Evolutionary conservation across 1,140 invertebrate species (phyloP), one percentile per base, ranked within the genome.

Genomic region (Leguminivora glycinivorella): DNA sequence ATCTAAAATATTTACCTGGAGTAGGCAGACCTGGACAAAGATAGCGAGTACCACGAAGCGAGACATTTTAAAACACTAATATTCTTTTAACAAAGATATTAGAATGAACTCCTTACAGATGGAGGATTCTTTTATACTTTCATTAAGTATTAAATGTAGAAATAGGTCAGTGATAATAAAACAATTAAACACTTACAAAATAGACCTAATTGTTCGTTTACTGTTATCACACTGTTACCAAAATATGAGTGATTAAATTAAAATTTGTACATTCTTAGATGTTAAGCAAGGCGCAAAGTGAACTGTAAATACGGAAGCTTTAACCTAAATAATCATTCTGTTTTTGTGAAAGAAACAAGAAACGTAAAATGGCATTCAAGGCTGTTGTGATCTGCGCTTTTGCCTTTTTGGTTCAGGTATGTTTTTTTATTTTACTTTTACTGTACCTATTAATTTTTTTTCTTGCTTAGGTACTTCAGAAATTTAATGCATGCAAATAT

Each of bases 371-470:
- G 80, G 75, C 72, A 9, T 67, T 74, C n/a, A 79, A 76, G 70
- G 38, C 43, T 24, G 29, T 77, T 31, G 66, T 77, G 14, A 31
- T 82, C 7, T 80, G 78, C 43, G 78, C 76, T 70, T 76, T 78
- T 52, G 75, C 72, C 24, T 73, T 84, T 26, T 67, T 83, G 6
- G 52, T 77, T 12, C 78, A 84, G 75, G 83, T 83, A 75, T 43
- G 40, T 43, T n/a, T 40, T 14, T 31, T 7, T 6, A 34, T 6
- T 34, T 34, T n/a, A n/a, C 7, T 4, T 34, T 29, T 29, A 29
- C 2, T 29, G 26, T 5, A 29, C 2, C 2, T 29, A 29, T 29
- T 29, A 2, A 29, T 29, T 29, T 2, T n/a, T n/a, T n/a, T n/a
- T n/a, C n/a, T n/a, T 29, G 26, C 26, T 29, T 29, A 29, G 26